Evolutionary conservation across 2,113 vertebrate species (phyloP).

Genomic region (Nibea albiflora): DNA sequence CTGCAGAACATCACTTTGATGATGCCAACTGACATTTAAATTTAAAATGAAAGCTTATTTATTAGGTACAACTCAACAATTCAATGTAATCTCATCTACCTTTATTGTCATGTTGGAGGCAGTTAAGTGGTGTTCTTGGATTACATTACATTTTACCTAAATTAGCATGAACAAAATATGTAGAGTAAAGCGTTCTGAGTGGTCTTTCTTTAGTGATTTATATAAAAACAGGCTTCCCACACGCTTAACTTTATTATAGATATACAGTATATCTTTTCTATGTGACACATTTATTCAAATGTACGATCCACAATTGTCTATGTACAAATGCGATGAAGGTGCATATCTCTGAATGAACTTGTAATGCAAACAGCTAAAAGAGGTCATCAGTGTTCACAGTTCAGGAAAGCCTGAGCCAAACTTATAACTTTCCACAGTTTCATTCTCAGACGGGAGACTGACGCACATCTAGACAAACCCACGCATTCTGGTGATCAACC

Average conservation of each 20-base stretch:
- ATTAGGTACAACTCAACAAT: too few relatives aligned
- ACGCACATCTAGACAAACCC: background rate
- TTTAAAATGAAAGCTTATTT: too few relatives aligned
- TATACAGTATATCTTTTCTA: conserved; percentile 45
- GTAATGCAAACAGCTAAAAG: background rate
- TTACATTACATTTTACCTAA: background rate
- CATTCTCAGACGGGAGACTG: background rate
- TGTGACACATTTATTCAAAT: conserved; percentile 27
- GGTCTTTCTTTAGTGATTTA: background rate
- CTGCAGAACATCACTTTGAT: too few relatives aligned
- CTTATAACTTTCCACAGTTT: background rate
- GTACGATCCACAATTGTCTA: conserved; percentile 40
- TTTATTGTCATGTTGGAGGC: too few relatives aligned
- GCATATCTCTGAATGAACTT: background rate
- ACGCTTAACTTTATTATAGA: conserved; percentile 60
- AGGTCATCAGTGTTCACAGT: background rate
- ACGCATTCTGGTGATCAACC: background rate
- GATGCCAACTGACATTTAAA: too few relatives aligned
- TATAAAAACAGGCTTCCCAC: conserved; percentile 19
- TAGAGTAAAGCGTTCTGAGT: background rate
- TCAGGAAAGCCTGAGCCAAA: background rate
- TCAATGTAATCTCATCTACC: too few relatives aligned
- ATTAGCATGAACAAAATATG: background rate
- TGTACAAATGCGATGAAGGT: conserved; percentile 49
- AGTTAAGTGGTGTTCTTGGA: background rate